These are phyloP conservation scores for Cheilinus undulatus DNA, from an alignment of 2,113 vertebrate genomes.

Conservation along the genomic window DNA sequence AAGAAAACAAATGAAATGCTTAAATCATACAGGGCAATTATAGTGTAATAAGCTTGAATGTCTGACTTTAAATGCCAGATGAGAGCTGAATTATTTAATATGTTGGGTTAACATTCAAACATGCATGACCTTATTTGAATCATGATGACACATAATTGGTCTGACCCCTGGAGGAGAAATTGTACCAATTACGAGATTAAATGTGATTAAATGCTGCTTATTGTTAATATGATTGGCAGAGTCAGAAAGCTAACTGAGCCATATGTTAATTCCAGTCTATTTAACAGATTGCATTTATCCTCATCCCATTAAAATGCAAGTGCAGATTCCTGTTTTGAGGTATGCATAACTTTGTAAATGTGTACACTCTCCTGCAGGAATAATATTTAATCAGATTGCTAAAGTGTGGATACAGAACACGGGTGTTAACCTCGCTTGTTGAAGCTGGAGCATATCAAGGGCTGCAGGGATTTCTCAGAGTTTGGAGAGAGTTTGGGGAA, in stretches of 20 bases:
- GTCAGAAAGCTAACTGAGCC: neutral
- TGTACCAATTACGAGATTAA: slow-evolving; percentile 8
- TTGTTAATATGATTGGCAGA: slow-evolving; percentile 16
- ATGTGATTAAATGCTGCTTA: slow-evolving; percentile 27
- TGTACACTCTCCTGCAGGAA: slow-evolving; percentile 21
- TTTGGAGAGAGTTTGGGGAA: slow-evolving; percentile 17
- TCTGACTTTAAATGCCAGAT: neutral
- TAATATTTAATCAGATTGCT: slow-evolving; percentile 29
- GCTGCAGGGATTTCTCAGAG: slow-evolving; percentile 24
- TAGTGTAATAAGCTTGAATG: neutral
- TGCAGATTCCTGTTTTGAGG: neutral
- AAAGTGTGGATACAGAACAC: slow-evolving; percentile 28
- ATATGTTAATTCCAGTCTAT: neutral
- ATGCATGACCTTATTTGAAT: slow-evolving; percentile 17
- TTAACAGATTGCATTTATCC: neutral
- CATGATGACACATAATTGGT: slow-evolving; percentile 2
- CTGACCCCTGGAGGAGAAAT: neutral
- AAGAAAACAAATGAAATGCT: too few species aligned
- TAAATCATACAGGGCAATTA: too few species aligned
- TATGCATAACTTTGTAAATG: slow-evolving; percentile 6
- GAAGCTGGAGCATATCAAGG: neutral
- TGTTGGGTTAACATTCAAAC: neutral
- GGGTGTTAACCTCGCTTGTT: slow-evolving; percentile 13
- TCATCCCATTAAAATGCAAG: slow-evolving; percentile 6
- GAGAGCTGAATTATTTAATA: neutral